Evolutionary conservation across 2,888 invertebrate genomes (phyloP), one percentile per base, ranked within the genome.

Genomic region (Orgyia antiqua): DNA sequence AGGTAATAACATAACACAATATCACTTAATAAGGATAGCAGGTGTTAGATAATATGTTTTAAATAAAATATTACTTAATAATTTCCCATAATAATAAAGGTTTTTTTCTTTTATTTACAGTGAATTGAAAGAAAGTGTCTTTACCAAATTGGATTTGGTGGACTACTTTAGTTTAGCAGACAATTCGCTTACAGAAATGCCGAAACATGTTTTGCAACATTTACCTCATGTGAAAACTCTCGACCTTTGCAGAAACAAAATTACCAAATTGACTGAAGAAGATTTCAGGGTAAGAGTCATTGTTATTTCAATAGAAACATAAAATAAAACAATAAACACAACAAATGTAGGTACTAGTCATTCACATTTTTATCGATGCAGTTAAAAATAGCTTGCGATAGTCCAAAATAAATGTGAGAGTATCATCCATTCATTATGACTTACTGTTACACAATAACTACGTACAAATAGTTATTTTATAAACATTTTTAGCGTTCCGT

Each of bases 81-180:
- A n/a, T n/a, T n/a, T n/a, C n/a, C n/a, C n/a, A n/a, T n/a, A n/a
- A n/a, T n/a, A n/a, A n/a, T n/a, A n/a, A n/a, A n/a, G n/a, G n/a
- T n/a, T n/a, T n/a, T n/a, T n/a, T n/a, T n/a, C n/a, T n/a, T n/a
- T n/a, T n/a, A n/a, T 44, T 58, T 89, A 27, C 89, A 95, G 95
- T 67, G 88, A 89, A 46, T 76, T 95, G 43, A 91, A 91, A 42
- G 92, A 91, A 53, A 89, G 90, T 53, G 90, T 92, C 24, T 95
- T 95, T 71, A 88, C 90, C 36, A 94, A 94, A 45, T 75, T 95
- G 68, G 89, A 91, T 47, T 87, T 90, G 52, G 90, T 93, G 39
- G 90, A 90, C 51, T 93, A 89, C 78, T 88, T 96, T 60, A 94
- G 94, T 62, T 78, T 96, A 42, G 92, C 94, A 6, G 94, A 94